These are phyloP conservation scores for Ptilonorhynchus violaceus DNA, from an alignment of 2,113 vertebrate genomes.

Conservation along the genomic window DNA sequence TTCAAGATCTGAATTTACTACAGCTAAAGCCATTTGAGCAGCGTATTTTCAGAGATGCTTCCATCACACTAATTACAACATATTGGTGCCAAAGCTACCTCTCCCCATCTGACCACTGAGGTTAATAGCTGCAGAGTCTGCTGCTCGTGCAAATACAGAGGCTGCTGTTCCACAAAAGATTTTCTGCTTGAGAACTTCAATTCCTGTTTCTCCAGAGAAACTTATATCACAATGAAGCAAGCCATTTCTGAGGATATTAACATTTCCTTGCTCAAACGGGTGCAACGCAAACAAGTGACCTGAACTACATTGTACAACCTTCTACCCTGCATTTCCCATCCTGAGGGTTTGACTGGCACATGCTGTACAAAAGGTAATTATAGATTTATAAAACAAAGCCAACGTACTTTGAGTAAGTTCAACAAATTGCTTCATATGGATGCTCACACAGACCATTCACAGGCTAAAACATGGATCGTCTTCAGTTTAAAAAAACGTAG, in stretches of 20 bases:
- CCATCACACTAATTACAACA: background rate
- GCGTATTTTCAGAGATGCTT: background rate
- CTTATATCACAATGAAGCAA: background rate
- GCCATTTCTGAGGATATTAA: background rate
- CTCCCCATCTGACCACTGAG: background rate
- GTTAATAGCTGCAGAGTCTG: background rate
- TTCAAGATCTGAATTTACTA: background rate
- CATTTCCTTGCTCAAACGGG: background rate
- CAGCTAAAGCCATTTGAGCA: background rate
- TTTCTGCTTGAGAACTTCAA: background rate
- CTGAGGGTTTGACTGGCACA: background rate
- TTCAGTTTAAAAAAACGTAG: background rate
- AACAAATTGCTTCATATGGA: background rate
- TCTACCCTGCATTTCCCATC: background rate
- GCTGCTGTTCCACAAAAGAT: background rate
- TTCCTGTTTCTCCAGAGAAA: background rate
- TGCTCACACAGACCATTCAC: background rate
- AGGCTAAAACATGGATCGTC: background rate
- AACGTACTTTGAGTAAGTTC: background rate
- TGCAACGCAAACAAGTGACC: background rate
- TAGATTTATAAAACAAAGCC: background rate
- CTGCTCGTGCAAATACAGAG: background rate
- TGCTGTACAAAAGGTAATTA: background rate
- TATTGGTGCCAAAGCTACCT: background rate
- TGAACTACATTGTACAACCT: background rate